Base-by-base conservation (phyloP, 35 echinoderm and acorn worm genomes). In the Holothuria glaberrima region DNA sequence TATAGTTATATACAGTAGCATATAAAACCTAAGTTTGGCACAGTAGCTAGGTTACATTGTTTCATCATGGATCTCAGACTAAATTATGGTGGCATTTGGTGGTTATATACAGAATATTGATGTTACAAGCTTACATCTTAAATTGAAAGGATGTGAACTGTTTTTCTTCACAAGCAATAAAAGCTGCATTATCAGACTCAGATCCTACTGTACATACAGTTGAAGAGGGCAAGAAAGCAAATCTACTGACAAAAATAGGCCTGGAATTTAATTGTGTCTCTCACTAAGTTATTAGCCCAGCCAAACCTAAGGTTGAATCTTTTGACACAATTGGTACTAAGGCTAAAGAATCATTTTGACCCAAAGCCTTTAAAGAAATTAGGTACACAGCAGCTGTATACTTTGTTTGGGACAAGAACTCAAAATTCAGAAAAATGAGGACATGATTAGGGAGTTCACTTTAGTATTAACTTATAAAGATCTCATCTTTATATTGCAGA, bases 351-450 rank as follows among this genome's bases (percentile, higher is more conserved):
- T n/a, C 62, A 91, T 72, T 91, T 91, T 70, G 79, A 86, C 30
- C 90, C 80, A 12, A 91, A 85, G 25, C 90, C 90, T 21, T 31
- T 91, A 21, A 80, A 91, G 25, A 91, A n/a, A n/a, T n/a, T n/a
- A n/a, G n/a, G n/a, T n/a, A n/a, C n/a, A n/a, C n/a, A n/a, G n/a
- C 86, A 46, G 90, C 90, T 30, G 90, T 86, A 26, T 87, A 81
- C 68, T 92, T 72, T 25, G 30, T 92, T 92, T 71, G 81, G 90
- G 36, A 92, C 81, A 18, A 90, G 88, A 36, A 71, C 13, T 70
- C 90, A 92, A 63, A n/a, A n/a, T n/a, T n/a, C n/a, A n/a, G n/a
- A 66, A 59, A 21, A 62, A 52, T 14, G 50, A 31, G 26, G 82
- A 87, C 65, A 80, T 7, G 27, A 92, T 87, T 52, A 38, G 48